Conservation (phyloP, 2,797 vertebrate genomes). For the Sciurus vulgaris region DNA sequence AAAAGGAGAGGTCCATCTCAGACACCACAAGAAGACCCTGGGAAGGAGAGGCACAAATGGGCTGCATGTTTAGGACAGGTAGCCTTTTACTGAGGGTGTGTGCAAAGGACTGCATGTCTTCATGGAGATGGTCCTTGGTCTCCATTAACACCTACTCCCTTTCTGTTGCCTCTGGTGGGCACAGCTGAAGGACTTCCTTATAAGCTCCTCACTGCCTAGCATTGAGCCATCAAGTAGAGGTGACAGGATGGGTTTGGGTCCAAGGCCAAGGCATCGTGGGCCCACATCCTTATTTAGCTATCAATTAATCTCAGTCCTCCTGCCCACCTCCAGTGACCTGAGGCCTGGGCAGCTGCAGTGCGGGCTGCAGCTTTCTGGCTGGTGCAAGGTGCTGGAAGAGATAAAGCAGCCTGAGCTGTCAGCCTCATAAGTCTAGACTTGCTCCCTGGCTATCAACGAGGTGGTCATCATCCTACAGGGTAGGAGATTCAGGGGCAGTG, state of each 20-base stretch:
- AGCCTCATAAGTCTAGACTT: slow-evolving; percentile 87
- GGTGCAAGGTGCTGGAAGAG: background rate
- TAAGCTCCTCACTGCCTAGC: slow-evolving; percentile 90
- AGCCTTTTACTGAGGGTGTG: background rate
- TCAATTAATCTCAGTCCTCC: background rate
- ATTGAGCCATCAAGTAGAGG: slow-evolving; percentile 89
- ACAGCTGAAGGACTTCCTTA: slow-evolving; percentile 84
- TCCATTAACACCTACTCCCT: background rate
- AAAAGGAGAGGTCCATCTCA: slow-evolving; percentile 90
- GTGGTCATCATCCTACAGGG: background rate
- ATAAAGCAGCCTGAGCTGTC: slow-evolving; percentile 82
- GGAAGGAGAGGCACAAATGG: background rate
- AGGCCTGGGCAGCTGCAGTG: slow-evolving; percentile 88
- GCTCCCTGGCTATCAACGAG: slow-evolving; percentile 88
- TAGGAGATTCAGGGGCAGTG: background rate
- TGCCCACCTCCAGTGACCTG: slow-evolving; percentile 88
- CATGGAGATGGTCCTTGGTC: background rate
- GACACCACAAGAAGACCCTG: slow-evolving; percentile 92
- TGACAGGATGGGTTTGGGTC: background rate
- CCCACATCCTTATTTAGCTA: background rate
- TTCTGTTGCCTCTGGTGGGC: too few relatives aligned
- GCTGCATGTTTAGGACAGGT: background rate
- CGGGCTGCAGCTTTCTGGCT: slow-evolving; percentile 84
- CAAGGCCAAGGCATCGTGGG: background rate
- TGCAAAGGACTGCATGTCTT: background rate